phyloP scores from a whole-genome alignment of 2,888 invertebrate genomes.

The Hedychridium roseum region DNA sequence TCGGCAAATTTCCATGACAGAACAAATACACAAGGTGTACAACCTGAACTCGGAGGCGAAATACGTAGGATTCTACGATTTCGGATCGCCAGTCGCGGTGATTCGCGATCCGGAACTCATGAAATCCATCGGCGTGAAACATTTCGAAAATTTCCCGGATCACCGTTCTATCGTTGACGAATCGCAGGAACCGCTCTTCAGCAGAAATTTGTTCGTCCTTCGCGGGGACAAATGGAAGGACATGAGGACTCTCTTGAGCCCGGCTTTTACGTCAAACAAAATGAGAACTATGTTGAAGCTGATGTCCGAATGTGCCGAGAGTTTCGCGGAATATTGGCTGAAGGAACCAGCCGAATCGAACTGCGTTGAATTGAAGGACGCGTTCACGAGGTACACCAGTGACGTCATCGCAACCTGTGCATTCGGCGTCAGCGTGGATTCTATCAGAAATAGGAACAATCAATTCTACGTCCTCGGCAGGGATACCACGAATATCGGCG shows the following conservation, averaged over 20 bases:
- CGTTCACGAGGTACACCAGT: conserved; percentile 34
- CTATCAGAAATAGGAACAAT: conserved; percentile 34
- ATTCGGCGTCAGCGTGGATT: conserved; percentile 37
- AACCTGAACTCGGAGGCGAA: conserved; percentile 32
- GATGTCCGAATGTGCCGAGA: conserved; percentile 53
- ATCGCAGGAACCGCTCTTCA: conserved; percentile 27
- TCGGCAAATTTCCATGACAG: conserved; percentile 11
- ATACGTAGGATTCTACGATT: conserved; percentile 49
- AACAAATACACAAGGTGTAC: conserved; percentile 28
- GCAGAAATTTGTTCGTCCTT: conserved; percentile 26
- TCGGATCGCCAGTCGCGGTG: conserved; percentile 41
- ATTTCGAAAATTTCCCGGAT: conserved; percentile 46
- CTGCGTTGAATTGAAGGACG: conserved; percentile 42
- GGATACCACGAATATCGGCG: conserved; percentile 24
- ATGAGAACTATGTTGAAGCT: conserved; percentile 67
- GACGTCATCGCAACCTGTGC: conserved; percentile 40
- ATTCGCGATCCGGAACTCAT: conserved; percentile 53
- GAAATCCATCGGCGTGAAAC: conserved; percentile 39
- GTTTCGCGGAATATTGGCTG: conserved; percentile 36
- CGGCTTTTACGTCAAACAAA: conserved; percentile 68
- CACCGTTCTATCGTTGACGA: conserved; percentile 32
- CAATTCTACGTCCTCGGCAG: conserved; percentile 46
- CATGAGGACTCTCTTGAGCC: conserved; percentile 66
- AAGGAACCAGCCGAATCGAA: conserved; percentile 5
- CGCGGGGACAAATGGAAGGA: conserved; percentile 65